Percentiles rank a stretch among this genome's conserved stretches.
Conservation (phyloP, 2,888 invertebrate genomes). For the Drosophila robusta region DNA sequence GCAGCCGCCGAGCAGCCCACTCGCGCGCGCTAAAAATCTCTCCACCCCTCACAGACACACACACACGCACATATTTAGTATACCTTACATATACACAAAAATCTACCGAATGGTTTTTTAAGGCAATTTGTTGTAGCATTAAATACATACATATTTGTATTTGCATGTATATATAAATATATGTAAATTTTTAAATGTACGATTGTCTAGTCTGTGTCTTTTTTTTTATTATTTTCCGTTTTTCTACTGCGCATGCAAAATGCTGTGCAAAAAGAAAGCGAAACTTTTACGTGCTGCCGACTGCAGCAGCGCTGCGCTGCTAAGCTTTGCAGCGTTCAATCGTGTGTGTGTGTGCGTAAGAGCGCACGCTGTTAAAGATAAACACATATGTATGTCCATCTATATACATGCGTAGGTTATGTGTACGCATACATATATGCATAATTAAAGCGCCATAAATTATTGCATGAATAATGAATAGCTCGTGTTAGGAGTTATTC, state of each 20-base stretch:
- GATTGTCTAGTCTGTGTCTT: slow-evolving; percentile 32
- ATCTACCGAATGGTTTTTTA: slow-evolving; percentile 60
- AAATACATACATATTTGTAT: slow-evolving; percentile 30
- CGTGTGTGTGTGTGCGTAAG: slow-evolving; percentile 4
- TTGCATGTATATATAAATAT: slow-evolving; percentile 1
- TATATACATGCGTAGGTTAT: neutral
- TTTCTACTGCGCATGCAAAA: slow-evolving; percentile 80
- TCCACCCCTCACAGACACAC: slow-evolving; percentile 11
- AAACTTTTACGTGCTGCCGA: slow-evolving; percentile 66
- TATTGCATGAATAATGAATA: slow-evolving; percentile 56
- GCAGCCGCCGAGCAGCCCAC: slow-evolving; percentile 33
- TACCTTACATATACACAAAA: slow-evolving; percentile 32
- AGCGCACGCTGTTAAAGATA: slow-evolving; percentile 15
- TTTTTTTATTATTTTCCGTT: slow-evolving; percentile 43
- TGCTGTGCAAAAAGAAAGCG: slow-evolving; percentile 80
- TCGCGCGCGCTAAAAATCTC: slow-evolving; percentile 32
- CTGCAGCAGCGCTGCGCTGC: slow-evolving; percentile 29
- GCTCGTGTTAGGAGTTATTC: slow-evolving; percentile 49
- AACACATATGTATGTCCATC: neutral
- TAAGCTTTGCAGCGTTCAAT: slow-evolving; percentile 3
- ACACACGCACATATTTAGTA: neutral
- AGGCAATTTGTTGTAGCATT: slow-evolving; percentile 36
- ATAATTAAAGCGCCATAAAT: slow-evolving; percentile 58
- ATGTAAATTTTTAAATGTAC: slow-evolving; percentile 13
- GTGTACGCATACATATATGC: slow-evolving; percentile 15